phyloP scores from a whole-genome alignment of 2,888 invertebrate genomes.

The Ophonus ardosiacus region DNA sequence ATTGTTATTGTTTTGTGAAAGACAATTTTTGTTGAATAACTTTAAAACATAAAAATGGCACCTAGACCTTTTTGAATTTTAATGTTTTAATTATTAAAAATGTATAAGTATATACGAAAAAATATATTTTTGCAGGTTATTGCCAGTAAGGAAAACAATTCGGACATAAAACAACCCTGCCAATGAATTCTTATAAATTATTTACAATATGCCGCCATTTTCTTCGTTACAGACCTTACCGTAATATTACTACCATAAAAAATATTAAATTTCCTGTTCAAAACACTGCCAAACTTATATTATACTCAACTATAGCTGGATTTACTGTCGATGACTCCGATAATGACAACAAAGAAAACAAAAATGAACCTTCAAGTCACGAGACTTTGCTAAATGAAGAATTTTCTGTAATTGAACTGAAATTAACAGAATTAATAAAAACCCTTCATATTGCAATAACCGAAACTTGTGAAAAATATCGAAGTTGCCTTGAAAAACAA shows the following conservation, averaged over 20 bases:
- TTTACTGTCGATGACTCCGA: neutral
- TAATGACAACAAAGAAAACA: neutral
- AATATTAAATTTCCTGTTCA: neutral
- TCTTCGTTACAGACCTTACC: conserved; percentile 21
- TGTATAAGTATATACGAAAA: neutral
- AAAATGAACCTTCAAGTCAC: neutral
- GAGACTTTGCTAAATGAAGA: conserved; percentile 1
- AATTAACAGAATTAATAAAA: conserved; percentile 43
- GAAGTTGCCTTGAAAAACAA: conserved; percentile 45
- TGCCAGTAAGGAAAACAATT: neutral
- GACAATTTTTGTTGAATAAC: neutral
- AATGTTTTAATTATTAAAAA: too few species aligned
- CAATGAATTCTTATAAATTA: conserved; percentile 40
- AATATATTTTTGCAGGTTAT: conserved; percentile 25
- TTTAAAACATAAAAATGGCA: neutral
- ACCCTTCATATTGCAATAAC: conserved; percentile 23
- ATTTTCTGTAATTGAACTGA: conserved; percentile 23
- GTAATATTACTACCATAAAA: conserved; percentile 6
- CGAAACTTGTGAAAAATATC: conserved; percentile 46
- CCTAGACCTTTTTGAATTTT: too few species aligned
- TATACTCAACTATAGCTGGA: conserved; percentile 19
- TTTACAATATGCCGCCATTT: conserved; percentile 24
- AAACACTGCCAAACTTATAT: neutral
- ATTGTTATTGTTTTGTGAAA: too few species aligned
- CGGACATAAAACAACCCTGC: neutral